Percentiles rank a stretch among this genome's conserved stretches.
These are phyloP conservation scores for Hylomyscus alleni DNA, from an alignment of 2,797 vertebrate species.

Conservation along the genomic window DNA sequence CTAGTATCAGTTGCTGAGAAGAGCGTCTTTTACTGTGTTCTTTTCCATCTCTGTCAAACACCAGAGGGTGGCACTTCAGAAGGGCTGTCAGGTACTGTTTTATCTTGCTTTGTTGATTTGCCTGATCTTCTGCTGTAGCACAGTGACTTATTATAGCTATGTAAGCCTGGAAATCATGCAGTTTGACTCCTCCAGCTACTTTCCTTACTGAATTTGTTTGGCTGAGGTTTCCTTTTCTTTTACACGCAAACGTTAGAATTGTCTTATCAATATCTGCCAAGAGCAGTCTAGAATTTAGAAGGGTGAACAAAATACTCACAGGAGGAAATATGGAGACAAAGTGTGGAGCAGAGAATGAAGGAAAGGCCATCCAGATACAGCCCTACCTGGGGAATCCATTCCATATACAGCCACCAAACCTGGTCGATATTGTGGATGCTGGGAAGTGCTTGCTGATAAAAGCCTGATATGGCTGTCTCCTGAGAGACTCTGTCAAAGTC, in stretches of 20 bases:
- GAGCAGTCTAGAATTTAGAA: background rate
- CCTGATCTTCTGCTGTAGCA: background rate
- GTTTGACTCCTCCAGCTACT: background rate
- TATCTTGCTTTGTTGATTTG: background rate
- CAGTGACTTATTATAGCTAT: background rate
- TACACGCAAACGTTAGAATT: constrained; percentile 14
- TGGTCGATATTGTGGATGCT: too few species aligned
- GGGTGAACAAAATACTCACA: too few species aligned
- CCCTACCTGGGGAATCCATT: too few species aligned
- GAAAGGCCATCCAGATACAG: too few species aligned
- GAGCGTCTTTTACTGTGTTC: background rate
- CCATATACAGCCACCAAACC: too few species aligned
- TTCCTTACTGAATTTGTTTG: constrained; percentile 27
- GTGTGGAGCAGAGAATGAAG: too few species aligned
- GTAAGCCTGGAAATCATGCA: background rate
- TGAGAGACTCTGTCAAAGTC: too few species aligned
- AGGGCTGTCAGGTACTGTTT: background rate
- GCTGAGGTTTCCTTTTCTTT: background rate
- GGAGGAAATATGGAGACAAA: too few species aligned
- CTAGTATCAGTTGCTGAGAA: background rate
- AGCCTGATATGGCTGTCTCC: too few species aligned
- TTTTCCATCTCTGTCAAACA: background rate
- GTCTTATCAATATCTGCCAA: background rate
- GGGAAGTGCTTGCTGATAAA: too few species aligned
- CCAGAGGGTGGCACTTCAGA: fast-evolving